Percentiles rank a stretch among this genome's conserved stretches.
Evolutionary conservation across 2,888 invertebrate genomes (phyloP).

Genomic region (Sinodicranocentrus sp.): DNA sequence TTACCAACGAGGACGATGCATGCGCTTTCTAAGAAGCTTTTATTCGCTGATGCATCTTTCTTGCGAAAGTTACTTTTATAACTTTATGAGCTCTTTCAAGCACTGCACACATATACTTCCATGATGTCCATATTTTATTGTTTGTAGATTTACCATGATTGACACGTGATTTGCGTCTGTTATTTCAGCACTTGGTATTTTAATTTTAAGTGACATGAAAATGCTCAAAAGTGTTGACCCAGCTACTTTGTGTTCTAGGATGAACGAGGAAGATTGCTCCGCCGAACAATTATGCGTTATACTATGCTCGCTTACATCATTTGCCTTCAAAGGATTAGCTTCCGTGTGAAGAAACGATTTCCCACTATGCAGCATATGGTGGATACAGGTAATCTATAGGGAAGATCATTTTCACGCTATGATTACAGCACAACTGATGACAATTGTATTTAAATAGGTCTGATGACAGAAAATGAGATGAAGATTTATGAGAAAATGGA

Average conservation of each 20-base stretch:
- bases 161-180: no score
- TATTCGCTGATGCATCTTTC: no score
- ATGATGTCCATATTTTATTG: no score
- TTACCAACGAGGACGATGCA: no score
- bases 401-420: no score
- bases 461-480: slow-evolving; percentile 94
- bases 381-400: slow-evolving; percentile 92
- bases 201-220: not conserved
- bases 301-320: slow-evolving; percentile 93
- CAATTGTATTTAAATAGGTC: slow-evolving; percentile 80
- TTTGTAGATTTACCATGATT: no score
- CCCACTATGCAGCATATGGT: slow-evolving; percentile 94
- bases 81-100: no score
- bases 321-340: slow-evolving; percentile 90
- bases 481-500: slow-evolving; percentile 94
- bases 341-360: slow-evolving; percentile 92
- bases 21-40: no score
- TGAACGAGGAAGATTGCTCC: slow-evolving; percentile 92
- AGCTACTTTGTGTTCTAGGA: slow-evolving; percentile 82
- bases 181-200: no score
- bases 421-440: not conserved
- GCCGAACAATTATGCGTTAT: slow-evolving; percentile 93
- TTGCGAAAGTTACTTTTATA: no score
- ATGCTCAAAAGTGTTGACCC: not conserved
- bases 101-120: no score